Percentiles rank a stretch among this genome's conserved stretches.
phyloP scores from a whole-genome alignment of 35 echinoderm and acorn worm genomes.

The Apostichopus californicus region DNA sequence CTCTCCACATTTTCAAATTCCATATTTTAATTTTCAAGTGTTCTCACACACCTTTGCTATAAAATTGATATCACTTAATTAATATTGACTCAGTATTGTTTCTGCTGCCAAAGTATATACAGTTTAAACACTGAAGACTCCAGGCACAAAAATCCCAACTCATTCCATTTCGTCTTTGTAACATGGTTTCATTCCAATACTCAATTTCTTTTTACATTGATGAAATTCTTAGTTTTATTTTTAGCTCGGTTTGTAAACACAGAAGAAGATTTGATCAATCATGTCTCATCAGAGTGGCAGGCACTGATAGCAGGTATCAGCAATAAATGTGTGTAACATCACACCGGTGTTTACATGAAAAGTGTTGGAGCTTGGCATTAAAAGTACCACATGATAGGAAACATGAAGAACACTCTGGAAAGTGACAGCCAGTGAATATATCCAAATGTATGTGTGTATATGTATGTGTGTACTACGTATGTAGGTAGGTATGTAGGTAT shows the following conservation, averaged over 20 bases:
- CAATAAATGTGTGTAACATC: not conserved
- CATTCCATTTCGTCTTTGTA: not conserved
- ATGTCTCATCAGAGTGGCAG: not conserved
- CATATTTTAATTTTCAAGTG: no score
- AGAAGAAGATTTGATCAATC: not conserved
- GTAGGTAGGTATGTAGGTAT: no score
- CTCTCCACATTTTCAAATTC: no score
- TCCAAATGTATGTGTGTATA: no score
- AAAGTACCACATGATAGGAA: not conserved
- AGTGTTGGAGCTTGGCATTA: not conserved
- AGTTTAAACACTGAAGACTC: no score
- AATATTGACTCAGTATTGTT: no score
- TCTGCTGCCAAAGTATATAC: no score
- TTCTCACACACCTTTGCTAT: no score
- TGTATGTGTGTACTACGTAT: no score
- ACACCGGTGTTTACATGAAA: not conserved
- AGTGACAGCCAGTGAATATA: no score
- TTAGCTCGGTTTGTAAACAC: not conserved
- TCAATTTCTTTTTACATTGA: not conserved
- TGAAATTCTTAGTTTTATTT: not conserved
- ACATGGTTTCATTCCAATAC: not conserved
- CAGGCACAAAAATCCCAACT: no score
- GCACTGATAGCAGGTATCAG: not conserved
- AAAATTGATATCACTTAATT: no score
- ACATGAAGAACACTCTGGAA: not conserved